Evolutionary conservation across 2,888 invertebrate genomes (phyloP).

Genomic region (Mythimna albipuncta): DNA sequence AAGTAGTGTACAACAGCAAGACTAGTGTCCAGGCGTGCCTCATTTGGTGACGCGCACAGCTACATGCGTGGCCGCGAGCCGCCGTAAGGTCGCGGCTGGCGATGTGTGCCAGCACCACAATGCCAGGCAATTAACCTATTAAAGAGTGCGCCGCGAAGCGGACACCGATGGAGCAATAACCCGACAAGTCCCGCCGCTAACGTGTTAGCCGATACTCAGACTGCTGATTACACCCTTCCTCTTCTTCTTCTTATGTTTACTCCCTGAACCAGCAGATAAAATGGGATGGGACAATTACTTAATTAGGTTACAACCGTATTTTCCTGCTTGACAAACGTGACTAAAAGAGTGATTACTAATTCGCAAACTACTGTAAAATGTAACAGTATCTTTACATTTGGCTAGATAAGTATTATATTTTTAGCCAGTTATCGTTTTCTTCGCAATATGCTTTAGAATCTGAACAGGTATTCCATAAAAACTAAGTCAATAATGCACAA

Average conservation of each 20-base stretch:
- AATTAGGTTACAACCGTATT: slow-evolving; percentile 12
- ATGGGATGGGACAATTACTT: slow-evolving; percentile 10
- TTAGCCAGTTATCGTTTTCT: slow-evolving; percentile 28
- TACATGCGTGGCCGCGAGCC: slow-evolving; percentile 86
- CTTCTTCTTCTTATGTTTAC: slow-evolving; percentile 22
- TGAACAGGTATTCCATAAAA: slow-evolving; percentile 52
- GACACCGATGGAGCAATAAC: slow-evolving; percentile 84
- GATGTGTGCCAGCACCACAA: slow-evolving; percentile 89
- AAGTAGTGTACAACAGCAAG: slow-evolving; percentile 52
- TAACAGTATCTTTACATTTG: slow-evolving; percentile 26
- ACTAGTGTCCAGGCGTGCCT: slow-evolving; percentile 74
- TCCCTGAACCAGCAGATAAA: slow-evolving; percentile 19
- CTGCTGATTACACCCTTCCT: slow-evolving; percentile 38
- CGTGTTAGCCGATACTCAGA: slow-evolving; percentile 73
- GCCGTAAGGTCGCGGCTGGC: slow-evolving; percentile 87
- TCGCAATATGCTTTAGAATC: slow-evolving; percentile 35
- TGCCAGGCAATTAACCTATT: slow-evolving; percentile 90
- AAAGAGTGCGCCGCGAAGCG: slow-evolving; percentile 83
- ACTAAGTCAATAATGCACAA: slow-evolving; percentile 69
- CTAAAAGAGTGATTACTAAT: slow-evolving; percentile 14
- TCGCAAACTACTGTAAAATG: slow-evolving; percentile 11
- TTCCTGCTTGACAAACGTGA: slow-evolving; percentile 10
- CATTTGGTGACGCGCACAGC: slow-evolving; percentile 82
- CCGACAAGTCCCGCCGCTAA: slow-evolving; percentile 78
- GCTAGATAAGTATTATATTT: slow-evolving; percentile 31